Evolutionary conservation across 2,113 vertebrate species (phyloP), one percentile per base, ranked within the genome.

Genomic region (Ophiodon elongatus): DNA sequence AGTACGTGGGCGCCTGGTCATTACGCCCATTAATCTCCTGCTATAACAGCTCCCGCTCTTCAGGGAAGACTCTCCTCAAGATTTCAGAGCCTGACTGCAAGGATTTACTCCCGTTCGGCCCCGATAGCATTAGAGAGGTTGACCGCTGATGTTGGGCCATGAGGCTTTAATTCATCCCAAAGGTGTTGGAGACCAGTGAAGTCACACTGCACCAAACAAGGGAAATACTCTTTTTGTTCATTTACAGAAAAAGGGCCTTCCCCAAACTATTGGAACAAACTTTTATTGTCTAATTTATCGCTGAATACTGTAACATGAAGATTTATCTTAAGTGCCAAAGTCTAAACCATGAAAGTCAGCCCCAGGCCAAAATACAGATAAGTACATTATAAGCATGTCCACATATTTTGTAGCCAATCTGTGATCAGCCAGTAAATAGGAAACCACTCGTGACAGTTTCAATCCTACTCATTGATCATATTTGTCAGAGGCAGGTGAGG

Each of bases 401-500:
- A 27, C 47, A 25, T 25, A 17, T 50, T 39, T 23, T 77, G 39
- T 9, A 52, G 45, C 54, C 77, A 57, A 71, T 67, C 29, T 25
- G 25, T 59, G 10, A 68, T 86, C 50, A 52, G 47, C 50, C 65
- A 29, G 6, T 62, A 23, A n/a, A 66, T 7, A 67, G 9, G 21
- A 75, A 17, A 33, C 14, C 29, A 13, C 37, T 41, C 41, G 47
- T 25, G 39, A 39, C 62, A 25, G 54, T 37, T 33, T 73, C 63
- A 69, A 0, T 60, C 37, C 41, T 13, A 2, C 35, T 67, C 25
- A 56, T 64, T 68, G 68, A 78, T 75, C 39, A 41, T 73, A 59
- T 87, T 87, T 76, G 50, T 83, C 68, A 78, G 43, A 54, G 10
- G 25, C 73, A 73, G 41, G 56, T 62, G 25, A 33, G 31, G 21